Evolutionary conservation across 2,888 invertebrate genomes (phyloP).

Genomic region (Sminthurides aquaticus): DNA sequence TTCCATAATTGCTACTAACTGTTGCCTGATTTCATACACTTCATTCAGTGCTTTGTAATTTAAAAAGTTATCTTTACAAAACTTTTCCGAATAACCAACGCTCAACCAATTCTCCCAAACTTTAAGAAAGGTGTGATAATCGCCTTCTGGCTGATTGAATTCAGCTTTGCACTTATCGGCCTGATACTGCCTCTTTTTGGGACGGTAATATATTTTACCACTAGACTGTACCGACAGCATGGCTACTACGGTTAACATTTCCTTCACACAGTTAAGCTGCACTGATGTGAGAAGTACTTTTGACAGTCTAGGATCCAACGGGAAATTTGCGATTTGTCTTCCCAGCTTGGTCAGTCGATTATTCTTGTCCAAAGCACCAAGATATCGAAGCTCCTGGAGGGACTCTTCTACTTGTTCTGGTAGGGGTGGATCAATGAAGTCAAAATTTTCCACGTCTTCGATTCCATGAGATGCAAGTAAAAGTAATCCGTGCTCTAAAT

Average conservation of each 20-base stretch:
- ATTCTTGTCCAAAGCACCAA: conserved; percentile 91
- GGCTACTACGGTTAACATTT: conserved; percentile 94
- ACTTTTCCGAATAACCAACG: background rate
- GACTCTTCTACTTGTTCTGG: conserved; percentile 84
- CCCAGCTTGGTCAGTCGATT: conserved; percentile 75
- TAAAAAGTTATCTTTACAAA: conserved; percentile 16
- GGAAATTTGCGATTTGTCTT: conserved; percentile 95
- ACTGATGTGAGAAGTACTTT: conserved; percentile 99
- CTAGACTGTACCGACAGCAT: conserved; percentile 67
- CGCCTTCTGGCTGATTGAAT: conserved; percentile 16
- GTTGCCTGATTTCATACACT: conserved; percentile 12
- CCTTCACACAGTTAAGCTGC: conserved; percentile 91
- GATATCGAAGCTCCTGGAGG: conserved; percentile 80
- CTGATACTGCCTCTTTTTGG: conserved; percentile 9
- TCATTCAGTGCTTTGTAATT: conserved; percentile 11
- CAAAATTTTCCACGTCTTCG: conserved; percentile 93
- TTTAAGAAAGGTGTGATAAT: conserved; percentile 14
- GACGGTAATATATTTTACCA: conserved; percentile 11
- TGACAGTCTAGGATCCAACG: conserved; percentile 91
- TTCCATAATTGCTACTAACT: conserved; percentile 7
- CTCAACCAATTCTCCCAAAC: conserved; percentile 12
- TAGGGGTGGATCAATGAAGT: conserved; percentile 89
- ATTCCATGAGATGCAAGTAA: conserved; percentile 58
- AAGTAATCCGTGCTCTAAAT: conserved; percentile 12
- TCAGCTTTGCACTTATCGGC: conserved; percentile 1